These are phyloP conservation scores for Tuta absoluta DNA, from an alignment of 2,888 invertebrate species.

Conservation along the genomic window DNA sequence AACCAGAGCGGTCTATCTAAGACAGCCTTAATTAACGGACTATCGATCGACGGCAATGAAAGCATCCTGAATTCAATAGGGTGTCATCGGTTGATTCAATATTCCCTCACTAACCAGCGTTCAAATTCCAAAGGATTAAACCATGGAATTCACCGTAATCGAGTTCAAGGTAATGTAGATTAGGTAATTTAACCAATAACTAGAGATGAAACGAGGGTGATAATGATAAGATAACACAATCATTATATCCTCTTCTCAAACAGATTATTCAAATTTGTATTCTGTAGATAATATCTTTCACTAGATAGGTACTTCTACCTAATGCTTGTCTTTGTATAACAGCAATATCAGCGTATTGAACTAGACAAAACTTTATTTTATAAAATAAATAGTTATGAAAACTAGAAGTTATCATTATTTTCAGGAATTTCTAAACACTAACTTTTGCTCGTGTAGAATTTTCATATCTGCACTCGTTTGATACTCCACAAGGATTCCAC, in stretches of 20 bases:
- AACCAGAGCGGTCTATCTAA: background rate
- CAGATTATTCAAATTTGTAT: background rate
- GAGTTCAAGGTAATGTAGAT: slow-evolving; percentile 7
- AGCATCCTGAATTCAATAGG: slow-evolving; percentile 13
- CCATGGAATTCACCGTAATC: slow-evolving; percentile 13
- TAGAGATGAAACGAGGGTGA: slow-evolving; percentile 11
- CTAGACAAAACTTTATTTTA: no score
- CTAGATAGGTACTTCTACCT: no score
- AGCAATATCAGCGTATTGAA: no score
- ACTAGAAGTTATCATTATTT: no score
- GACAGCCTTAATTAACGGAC: slow-evolving; percentile 14
- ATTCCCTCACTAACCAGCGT: slow-evolving; percentile 12
- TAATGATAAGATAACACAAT: slow-evolving; percentile 5
- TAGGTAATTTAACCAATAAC: slow-evolving; percentile 11
- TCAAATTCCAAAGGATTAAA: slow-evolving; percentile 18
- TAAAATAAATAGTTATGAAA: no score
- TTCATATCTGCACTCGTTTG: no score
- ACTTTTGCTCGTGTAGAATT: no score
- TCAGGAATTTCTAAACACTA: no score
- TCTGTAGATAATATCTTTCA: background rate
- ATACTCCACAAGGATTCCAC: no score
- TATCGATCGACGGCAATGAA: slow-evolving; percentile 9
- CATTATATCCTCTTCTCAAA: background rate
- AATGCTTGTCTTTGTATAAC: no score
- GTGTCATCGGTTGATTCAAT: slow-evolving; percentile 22